A percentile compares a stretch with the other conserved stretches of the same genome.
Conservation (phyloP, 2,797 vertebrate genomes). For the Hydrolagus colliei region DNA sequence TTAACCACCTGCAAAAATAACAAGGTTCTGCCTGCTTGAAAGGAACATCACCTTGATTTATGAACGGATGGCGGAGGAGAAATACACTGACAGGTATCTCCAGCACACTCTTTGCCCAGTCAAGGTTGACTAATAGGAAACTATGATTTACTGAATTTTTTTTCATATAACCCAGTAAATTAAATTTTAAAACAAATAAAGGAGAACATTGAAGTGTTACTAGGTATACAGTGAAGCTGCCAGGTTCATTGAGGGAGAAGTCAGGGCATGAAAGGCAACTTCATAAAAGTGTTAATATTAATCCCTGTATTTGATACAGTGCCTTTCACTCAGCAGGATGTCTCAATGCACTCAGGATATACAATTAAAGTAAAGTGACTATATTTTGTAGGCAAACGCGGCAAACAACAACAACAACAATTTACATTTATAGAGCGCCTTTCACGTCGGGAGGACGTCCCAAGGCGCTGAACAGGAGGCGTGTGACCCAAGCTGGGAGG, state of each 20-base stretch:
- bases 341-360: too few relatives aligned
- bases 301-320: too few relatives aligned
- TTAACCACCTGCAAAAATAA: neutral
- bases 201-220: neutral
- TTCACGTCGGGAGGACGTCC: too few relatives aligned
- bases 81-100: neutral
- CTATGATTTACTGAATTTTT: neutral
- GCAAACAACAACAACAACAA: too few relatives aligned
- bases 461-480: too few relatives aligned
- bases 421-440: too few relatives aligned
- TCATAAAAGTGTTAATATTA: too few relatives aligned
- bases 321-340: too few relatives aligned
- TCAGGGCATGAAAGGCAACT: too few relatives aligned
- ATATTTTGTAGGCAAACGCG: too few relatives aligned
- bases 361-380: too few relatives aligned
- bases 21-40: neutral
- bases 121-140: neutral
- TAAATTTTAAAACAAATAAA: neutral
- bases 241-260: neutral
- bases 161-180: neutral
- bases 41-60: neutral
- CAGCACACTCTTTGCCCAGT: neutral
- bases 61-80: neutral
- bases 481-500: too few relatives aligned
- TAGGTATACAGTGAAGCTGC: neutral